Percentiles rank a stretch among this genome's conserved stretches.
These are phyloP conservation scores for Trachelus tabidus DNA, from an alignment of 2,888 invertebrate species.

Conservation along the genomic window DNA sequence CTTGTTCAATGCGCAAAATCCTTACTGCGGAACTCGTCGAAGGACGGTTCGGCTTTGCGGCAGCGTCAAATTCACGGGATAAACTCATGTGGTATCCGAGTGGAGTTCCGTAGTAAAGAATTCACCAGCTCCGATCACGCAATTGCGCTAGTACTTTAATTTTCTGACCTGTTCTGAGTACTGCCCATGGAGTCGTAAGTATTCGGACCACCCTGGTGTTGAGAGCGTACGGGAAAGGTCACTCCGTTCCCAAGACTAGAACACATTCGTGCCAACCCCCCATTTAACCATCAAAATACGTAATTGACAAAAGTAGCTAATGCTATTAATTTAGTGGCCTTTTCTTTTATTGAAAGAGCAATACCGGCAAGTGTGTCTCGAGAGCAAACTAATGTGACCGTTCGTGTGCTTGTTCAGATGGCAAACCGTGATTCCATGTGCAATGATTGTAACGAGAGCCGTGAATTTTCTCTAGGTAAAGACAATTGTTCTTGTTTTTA, in stretches of 20 bases:
- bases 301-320: no score
- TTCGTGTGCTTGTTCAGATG: no score
- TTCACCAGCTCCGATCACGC: conserved; percentile 5
- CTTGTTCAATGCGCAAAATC: conserved; percentile 10
- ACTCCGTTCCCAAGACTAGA: conserved; percentile 92
- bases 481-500: no score
- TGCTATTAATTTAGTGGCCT: no score
- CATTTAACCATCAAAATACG: neutral
- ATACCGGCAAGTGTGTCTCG: no score
- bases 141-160: conserved; percentile 42
- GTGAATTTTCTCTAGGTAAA: no score
- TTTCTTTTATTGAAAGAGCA: no score
- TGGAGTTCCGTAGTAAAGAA: conserved; percentile 42
- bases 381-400: no score
- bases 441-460: no score
- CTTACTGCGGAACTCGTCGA: conserved; percentile 47
- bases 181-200: conserved; percentile 91
- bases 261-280: conserved; percentile 60
- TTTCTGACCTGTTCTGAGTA: conserved; percentile 84
- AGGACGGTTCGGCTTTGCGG: conserved; percentile 14
- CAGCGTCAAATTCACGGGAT: conserved; percentile 10
- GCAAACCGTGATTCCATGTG: no score
- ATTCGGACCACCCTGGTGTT: conserved; percentile 75
- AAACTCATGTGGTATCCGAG: neutral
- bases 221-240: conserved; percentile 83